Evolutionary conservation across 1,140 invertebrate genomes (phyloP), one percentile per base, ranked within the genome.

Genomic region (Coboldia fuscipes): DNA sequence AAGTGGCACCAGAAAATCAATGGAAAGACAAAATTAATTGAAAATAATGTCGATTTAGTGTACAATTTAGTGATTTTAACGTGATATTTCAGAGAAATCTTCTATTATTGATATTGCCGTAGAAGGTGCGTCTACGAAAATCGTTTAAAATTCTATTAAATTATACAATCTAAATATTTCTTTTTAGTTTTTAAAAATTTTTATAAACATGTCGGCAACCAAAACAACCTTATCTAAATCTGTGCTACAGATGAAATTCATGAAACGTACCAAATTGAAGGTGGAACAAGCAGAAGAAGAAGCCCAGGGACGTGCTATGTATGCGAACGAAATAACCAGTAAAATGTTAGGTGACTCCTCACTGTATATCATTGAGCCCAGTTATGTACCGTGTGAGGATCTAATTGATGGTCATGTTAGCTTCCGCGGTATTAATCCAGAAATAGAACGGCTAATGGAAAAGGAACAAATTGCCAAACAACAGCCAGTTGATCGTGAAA

Each of bases 371-470:
- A 63, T 76, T 23, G 76, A 86, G 58, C 63, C 70, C 2, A 88
- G 82, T 54, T 80, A 72, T 51, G 56, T 67, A 8, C 66, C 66
- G 35, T 83, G 78, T 47, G 75, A 80, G 48, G 59, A 72, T 39
- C 58, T 90, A 8, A 59, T 70, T 10, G 78, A 78, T 47, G 85
- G 85, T 5, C 61, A 85, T 43, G 56, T 85, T 29, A 89, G 84
- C 37, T 92, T 72, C 54, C 71, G 74, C 43, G 85, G 85, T 9
- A 84, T 83, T 66, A 92, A 92, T 60, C 78, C 79, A 24, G 79
- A 80, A 56, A 69, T 90, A 40, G 85, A 92, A 51, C 66, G 66
- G 37, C 38, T 79, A 6, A 71, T 82, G 66, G 70, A 71, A 42
- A 42, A 60, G 34, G 58, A 62, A 26, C 55, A 51, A 17, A 48